A percentile compares a stretch with the other conserved stretches of the same genome.
phyloP scores from a whole-genome alignment of 37 sponge, comb jelly and placozoan genomes.

The Chondrilla cf. caribensis region DNA sequence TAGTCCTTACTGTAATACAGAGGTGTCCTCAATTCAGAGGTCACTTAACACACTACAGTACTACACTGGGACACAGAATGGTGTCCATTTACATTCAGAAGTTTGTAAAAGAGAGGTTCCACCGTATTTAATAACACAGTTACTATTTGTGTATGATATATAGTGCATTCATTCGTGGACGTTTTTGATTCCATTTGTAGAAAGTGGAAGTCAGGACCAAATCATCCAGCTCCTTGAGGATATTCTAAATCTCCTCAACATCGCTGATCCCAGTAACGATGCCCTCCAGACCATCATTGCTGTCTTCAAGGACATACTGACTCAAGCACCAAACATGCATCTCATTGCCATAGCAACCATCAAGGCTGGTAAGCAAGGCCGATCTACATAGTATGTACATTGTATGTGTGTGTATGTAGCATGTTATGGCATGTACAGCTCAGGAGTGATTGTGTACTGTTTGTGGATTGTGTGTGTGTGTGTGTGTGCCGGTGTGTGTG shows the following conservation, averaged over 20 bases:
- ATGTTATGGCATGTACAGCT: not conserved
- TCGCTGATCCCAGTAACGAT: constrained; percentile 31
- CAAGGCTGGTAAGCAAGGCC: constrained; percentile 50
- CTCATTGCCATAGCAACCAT: constrained; percentile 37
- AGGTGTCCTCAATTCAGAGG: too few species aligned
- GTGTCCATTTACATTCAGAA: too few species aligned
- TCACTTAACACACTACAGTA: too few species aligned
- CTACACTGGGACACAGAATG: too few species aligned
- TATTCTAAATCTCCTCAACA: constrained; percentile 73
- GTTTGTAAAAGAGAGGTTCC: too few species aligned
- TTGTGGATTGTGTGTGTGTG: too few species aligned
- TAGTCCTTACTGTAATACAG: too few species aligned
- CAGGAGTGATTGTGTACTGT: not conserved
- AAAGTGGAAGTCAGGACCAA: too few species aligned
- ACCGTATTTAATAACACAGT: too few species aligned
- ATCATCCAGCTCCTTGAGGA: constrained; percentile 34
- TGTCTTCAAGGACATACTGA: constrained; percentile 27
- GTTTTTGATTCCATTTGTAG: not conserved
- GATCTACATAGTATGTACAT: not conserved
- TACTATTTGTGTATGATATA: constrained; percentile 33
- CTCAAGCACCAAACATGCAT: constrained; percentile 30
- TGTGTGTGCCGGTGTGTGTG: not conserved
- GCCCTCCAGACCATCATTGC: constrained; percentile 20
- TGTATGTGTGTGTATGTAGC: not conserved
- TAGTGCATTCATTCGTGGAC: constrained; percentile 37